Conservation (phyloP, 2,113 vertebrate genomes). For the Plecotus auritus region DNA sequence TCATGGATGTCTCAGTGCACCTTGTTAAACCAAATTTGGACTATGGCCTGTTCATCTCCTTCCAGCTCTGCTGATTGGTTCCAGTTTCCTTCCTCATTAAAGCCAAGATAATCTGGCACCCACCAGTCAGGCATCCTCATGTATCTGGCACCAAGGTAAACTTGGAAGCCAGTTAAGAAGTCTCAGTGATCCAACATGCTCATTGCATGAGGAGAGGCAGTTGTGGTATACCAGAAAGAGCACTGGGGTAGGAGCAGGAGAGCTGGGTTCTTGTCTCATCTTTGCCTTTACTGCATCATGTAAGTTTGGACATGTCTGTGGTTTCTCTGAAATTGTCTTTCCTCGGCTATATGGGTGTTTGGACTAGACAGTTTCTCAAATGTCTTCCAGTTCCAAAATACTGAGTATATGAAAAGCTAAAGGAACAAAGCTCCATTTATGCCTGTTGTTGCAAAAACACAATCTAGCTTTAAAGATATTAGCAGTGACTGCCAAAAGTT, state of each 20-base stretch:
- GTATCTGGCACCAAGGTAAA: slow-evolving; percentile 62
- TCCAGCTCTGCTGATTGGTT: slow-evolving; percentile 70
- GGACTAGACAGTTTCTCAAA: not conserved
- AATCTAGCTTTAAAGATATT: not conserved
- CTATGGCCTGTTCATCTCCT: slow-evolving; percentile 49
- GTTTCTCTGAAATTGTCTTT: slow-evolving; percentile 12
- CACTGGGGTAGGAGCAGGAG: slow-evolving; percentile 6
- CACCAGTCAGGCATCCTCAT: slow-evolving; percentile 63
- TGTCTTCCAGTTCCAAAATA: not conserved
- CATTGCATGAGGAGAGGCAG: not conserved
- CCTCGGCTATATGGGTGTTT: not conserved
- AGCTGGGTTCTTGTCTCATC: not conserved
- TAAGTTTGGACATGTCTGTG: not conserved
- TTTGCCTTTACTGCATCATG: not conserved
- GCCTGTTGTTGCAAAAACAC: slow-evolving; percentile 36
- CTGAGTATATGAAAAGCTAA: not conserved
- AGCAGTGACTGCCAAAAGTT: not conserved
- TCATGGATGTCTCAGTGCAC: slow-evolving; percentile 71
- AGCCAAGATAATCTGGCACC: slow-evolving; percentile 72
- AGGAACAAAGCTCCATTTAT: not conserved
- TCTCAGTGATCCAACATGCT: not conserved
- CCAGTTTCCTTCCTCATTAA: slow-evolving; percentile 72
- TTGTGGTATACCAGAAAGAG: not conserved
- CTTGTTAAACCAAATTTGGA: slow-evolving; percentile 74
- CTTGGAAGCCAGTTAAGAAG: slow-evolving; percentile 42